phyloP scores from a whole-genome alignment of 2,888 invertebrate genomes.

The Oxytorus armatus region DNA sequence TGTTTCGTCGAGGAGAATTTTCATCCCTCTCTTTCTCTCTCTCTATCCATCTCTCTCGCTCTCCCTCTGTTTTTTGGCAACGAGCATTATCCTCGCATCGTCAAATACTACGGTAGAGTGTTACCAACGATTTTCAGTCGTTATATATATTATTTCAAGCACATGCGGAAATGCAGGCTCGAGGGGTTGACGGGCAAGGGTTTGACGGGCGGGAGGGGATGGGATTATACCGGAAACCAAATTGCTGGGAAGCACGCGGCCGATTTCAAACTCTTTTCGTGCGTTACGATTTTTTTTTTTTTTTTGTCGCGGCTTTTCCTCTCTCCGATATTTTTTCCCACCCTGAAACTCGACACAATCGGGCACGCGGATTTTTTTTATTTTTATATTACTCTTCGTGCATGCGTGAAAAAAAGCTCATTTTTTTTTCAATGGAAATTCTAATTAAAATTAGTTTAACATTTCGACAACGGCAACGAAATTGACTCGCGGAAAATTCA shows the following conservation, averaged over 20 bases:
- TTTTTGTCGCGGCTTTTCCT: not conserved
- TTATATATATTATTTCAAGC: constrained; percentile 60
- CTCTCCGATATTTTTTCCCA: constrained; percentile 6
- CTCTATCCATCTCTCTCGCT: constrained; percentile 40
- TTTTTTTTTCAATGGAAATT: too few relatives aligned
- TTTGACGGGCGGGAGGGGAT: not conserved
- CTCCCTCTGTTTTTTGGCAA: constrained; percentile 15
- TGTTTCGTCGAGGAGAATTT: constrained; percentile 52
- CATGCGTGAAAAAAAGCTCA: too few relatives aligned
- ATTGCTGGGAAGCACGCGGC: constrained; percentile 38
- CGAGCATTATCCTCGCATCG: constrained; percentile 18
- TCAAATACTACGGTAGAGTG: constrained; percentile 27
- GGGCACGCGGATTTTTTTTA: not conserved
- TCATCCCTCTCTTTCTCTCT: constrained; percentile 61
- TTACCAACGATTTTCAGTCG: constrained; percentile 2
- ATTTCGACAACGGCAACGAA: too few relatives aligned
- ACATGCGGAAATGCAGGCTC: constrained; percentile 50
- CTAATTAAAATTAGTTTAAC: too few relatives aligned
- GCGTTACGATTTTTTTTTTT: constrained; percentile 26
- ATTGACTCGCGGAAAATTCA: too few relatives aligned
- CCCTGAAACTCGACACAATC: constrained; percentile 2
- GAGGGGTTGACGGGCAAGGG: constrained; percentile 3
- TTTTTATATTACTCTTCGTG: not conserved
- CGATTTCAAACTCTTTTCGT: constrained; percentile 34
- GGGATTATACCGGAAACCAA: constrained; percentile 48